Percentiles rank a stretch among this genome's conserved stretches.
These are phyloP conservation scores for Melanotaenia pygmaea DNA, from an alignment of 2,797 vertebrate genomes.

Conservation along the genomic window DNA sequence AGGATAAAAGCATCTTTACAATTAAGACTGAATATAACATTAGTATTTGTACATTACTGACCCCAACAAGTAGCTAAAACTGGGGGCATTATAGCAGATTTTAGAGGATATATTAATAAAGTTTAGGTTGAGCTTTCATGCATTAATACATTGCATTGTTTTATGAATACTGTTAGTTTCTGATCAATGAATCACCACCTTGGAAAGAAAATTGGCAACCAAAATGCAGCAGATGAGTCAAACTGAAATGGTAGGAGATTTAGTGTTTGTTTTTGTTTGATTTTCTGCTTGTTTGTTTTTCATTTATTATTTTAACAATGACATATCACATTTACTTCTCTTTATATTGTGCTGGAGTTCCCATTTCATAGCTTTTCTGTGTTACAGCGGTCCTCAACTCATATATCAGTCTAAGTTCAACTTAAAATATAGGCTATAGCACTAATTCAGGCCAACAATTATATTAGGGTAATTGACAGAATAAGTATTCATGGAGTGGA, in stretches of 20 bases:
- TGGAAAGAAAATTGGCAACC: conserved; percentile 17
- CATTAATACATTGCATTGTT: not conserved
- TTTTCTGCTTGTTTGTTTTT: not conserved
- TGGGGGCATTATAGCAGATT: conserved; percentile 16
- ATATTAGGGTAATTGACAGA: not conserved
- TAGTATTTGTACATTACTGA: conserved; percentile 31
- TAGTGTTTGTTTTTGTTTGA: not conserved
- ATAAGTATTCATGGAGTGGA: not conserved
- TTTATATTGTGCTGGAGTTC: conserved; percentile 9
- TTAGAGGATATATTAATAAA: conserved; percentile 25
- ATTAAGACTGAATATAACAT: conserved; percentile 25
- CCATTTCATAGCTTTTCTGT: conserved; percentile 17
- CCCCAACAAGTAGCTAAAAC: conserved; percentile 15
- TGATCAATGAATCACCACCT: conserved; percentile 17
- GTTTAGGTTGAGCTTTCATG: not conserved
- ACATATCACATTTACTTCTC: conserved; percentile 9
- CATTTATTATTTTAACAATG: conserved; percentile 3
- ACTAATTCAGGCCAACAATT: not conserved
- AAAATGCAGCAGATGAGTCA: conserved; percentile 9
- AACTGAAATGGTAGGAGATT: conserved; percentile 8
- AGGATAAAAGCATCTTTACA: conserved; percentile 43
- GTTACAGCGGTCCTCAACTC: conserved; percentile 11
- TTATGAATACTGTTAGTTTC: conserved; percentile 36
- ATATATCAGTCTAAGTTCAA: not conserved
- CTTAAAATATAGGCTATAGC: not conserved